Conservation (phyloP, 2,797 vertebrate species). For the Centropyge bicolor region DNA sequence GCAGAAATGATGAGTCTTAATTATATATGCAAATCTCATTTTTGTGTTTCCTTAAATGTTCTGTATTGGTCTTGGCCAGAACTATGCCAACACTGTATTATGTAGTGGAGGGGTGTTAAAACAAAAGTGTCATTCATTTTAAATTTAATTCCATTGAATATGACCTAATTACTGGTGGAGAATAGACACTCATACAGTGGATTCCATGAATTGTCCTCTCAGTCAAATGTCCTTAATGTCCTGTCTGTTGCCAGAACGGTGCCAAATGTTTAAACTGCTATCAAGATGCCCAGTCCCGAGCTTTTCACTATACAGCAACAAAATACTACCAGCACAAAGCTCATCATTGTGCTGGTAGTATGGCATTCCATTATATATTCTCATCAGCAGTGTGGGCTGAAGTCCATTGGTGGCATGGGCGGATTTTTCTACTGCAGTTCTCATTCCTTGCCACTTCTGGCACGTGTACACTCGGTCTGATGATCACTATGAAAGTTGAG, state of each 20-base stretch:
- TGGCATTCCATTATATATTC: not conserved
- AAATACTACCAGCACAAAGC: not conserved
- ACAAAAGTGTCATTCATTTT: not conserved
- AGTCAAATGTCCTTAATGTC: not conserved
- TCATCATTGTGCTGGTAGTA: too few species aligned
- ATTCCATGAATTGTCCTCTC: not conserved
- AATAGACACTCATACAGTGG: not conserved
- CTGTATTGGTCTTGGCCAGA: not conserved
- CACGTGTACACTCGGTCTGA: not conserved
- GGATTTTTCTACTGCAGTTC: too few species aligned
- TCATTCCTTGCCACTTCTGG: too few species aligned
- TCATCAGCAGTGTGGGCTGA: too few species aligned
- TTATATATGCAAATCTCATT: slow-evolving; percentile 5
- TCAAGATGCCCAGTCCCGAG: not conserved
- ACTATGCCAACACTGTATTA: slow-evolving; percentile 8
- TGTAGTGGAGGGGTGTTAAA: not conserved
- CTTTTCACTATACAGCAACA: not conserved
- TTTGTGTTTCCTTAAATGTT: not conserved
- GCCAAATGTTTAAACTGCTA: slow-evolving; percentile 44
- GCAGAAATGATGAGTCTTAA: not conserved
- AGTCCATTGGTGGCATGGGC: not conserved
- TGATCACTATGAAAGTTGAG: not conserved
- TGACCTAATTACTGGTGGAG: not conserved
- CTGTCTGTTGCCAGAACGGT: not conserved
- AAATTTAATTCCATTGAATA: not conserved